phyloP scores from a whole-genome alignment of 2,113 vertebrate genomes.

The Dicerorhinus sumatrensis region DNA sequence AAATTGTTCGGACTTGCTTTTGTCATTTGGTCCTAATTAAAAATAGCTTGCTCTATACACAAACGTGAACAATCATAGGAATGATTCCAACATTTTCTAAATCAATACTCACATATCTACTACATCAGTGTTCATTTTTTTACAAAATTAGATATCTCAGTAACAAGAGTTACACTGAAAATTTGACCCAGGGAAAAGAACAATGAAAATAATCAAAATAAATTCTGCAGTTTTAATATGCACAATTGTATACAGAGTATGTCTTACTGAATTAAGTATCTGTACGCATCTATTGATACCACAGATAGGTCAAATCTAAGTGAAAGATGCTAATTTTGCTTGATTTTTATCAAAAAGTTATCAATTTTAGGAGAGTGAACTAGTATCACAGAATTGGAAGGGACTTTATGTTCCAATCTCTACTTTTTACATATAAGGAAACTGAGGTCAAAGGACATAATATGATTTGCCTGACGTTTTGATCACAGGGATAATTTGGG shows the following conservation, averaged over 20 bases:
- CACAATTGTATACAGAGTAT: background rate
- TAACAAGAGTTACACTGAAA: background rate
- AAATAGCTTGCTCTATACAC: background rate
- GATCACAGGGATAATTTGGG: background rate
- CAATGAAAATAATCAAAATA: background rate
- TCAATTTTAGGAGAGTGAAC: background rate
- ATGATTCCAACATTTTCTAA: background rate
- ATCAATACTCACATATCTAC: background rate
- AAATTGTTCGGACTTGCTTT: background rate
- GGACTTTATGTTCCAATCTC: background rate
- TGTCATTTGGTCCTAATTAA: background rate
- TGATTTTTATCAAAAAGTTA: constrained; percentile 19
- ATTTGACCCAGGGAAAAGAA: background rate
- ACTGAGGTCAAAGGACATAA: background rate
- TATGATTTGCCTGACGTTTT: background rate
- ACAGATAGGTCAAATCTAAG: background rate
- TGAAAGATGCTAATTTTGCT: background rate
- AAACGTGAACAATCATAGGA: background rate
- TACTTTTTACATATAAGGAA: background rate
- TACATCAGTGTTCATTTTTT: background rate
- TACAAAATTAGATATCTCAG: background rate
- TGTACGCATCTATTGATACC: background rate
- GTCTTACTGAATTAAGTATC: background rate
- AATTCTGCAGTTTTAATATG: background rate
- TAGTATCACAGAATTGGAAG: background rate